phyloP scores from a whole-genome alignment of 1,140 invertebrate species.

The Drosophila virilis region DNA sequence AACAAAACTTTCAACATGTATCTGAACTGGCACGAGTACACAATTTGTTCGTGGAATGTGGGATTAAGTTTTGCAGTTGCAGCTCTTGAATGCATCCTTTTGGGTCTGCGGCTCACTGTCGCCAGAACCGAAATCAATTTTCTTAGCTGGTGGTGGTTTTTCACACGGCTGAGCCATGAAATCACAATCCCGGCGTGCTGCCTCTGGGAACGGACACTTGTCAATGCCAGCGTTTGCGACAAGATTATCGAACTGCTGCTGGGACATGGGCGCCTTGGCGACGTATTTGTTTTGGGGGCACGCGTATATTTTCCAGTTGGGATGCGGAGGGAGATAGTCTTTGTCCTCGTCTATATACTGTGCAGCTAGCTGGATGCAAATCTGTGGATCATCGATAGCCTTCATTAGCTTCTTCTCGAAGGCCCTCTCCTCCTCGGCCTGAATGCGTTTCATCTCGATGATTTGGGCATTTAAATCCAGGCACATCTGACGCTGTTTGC shows the following conservation, averaged over 20 bases:
- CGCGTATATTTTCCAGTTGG: constrained; percentile 70
- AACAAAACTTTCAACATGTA: neutral
- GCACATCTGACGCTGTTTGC: constrained; percentile 40
- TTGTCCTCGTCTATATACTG: constrained; percentile 48
- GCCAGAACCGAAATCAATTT: neutral
- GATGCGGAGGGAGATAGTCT: constrained; percentile 70
- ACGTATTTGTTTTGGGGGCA: constrained; percentile 60
- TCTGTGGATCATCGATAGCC: constrained; percentile 60
- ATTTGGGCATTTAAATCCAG: constrained; percentile 67
- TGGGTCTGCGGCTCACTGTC: constrained; percentile 12
- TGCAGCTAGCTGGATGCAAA: constrained; percentile 56
- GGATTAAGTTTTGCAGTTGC: constrained; percentile 8
- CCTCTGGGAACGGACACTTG: constrained; percentile 46
- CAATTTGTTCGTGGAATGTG: neutral
- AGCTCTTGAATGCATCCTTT: constrained; percentile 34
- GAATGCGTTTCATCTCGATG: constrained; percentile 65
- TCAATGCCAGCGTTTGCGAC: constrained; percentile 28
- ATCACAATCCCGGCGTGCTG: constrained; percentile 39
- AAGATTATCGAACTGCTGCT: constrained; percentile 22
- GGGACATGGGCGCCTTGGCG: constrained; percentile 22
- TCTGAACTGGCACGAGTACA: neutral
- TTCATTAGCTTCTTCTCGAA: constrained; percentile 56
- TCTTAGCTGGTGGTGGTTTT: constrained; percentile 8
- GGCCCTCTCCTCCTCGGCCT: constrained; percentile 53
- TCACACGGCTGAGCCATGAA: constrained; percentile 27